A percentile compares a stretch with the other conserved stretches of the same genome.
Conservation (phyloP, 2,113 vertebrate species). For the Pachycephala philippinensis region DNA sequence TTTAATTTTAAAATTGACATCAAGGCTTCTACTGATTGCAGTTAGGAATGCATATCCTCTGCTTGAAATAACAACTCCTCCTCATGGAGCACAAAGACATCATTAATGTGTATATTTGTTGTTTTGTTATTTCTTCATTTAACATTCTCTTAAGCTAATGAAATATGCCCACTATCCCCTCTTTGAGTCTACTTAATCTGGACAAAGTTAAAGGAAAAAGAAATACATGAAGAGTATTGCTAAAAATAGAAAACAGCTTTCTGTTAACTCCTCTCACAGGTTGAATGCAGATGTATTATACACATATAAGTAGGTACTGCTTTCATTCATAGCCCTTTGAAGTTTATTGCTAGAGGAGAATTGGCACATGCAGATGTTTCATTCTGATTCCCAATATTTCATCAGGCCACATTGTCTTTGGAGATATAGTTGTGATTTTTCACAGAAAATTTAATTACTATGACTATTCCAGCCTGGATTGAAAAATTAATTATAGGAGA, state of each 20-base stretch:
- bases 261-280: not conserved
- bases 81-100: not conserved
- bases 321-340: constrained; percentile 24
- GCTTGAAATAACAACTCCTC: not conserved
- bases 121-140: not conserved
- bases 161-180: not conserved
- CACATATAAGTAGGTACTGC: not conserved
- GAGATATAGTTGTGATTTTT: not conserved
- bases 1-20: not conserved
- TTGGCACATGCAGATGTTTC: constrained; percentile 20
- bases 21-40: accelerated
- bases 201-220: not conserved
- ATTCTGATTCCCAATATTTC: constrained; percentile 38
- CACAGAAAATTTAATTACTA: constrained; percentile 32
- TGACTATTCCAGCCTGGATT: not conserved
- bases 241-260: not conserved
- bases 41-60: not conserved
- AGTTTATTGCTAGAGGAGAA: not conserved
- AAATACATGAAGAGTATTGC: not conserved
- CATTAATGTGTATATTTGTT: not conserved
- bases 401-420: constrained; percentile 25
- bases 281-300: not conserved
- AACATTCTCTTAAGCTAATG: not conserved
- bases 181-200: not conserved
- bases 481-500: constrained; percentile 19